These are phyloP conservation scores for Notothenia coriiceps DNA, from an alignment of 2,113 vertebrate species.

Conservation along the genomic window DNA sequence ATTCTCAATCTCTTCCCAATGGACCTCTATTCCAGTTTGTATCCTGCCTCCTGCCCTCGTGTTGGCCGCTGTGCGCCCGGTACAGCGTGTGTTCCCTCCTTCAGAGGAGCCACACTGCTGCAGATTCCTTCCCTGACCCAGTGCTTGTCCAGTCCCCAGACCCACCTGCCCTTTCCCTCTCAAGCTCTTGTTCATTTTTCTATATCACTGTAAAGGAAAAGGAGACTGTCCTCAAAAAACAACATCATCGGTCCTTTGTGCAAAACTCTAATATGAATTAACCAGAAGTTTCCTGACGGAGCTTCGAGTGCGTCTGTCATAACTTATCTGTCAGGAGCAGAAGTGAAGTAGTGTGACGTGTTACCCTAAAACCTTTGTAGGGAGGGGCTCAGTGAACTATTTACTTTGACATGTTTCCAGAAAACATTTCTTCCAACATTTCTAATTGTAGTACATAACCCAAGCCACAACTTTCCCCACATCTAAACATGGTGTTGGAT, in stretches of 20 bases:
- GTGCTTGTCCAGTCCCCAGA: neutral
- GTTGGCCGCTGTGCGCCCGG: neutral
- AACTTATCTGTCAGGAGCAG: neutral
- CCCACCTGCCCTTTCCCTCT: neutral
- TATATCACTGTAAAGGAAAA: constrained; percentile 3
- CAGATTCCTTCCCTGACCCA: constrained; percentile 10
- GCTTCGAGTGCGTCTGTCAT: neutral
- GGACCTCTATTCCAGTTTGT: constrained; percentile 33
- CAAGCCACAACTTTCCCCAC: neutral
- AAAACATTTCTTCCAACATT: neutral
- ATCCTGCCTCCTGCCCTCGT: constrained; percentile 11
- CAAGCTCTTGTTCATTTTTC: neutral
- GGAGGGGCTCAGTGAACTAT: neutral
- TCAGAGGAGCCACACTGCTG: constrained; percentile 4
- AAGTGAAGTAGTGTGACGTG: neutral
- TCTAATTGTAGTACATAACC: neutral
- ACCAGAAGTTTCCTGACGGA: neutral
- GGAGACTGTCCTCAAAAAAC: neutral
- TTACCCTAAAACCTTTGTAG: neutral
- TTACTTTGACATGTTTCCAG: constrained; percentile 11
- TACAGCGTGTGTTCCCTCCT: constrained; percentile 9
- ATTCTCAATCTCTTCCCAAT: constrained; percentile 68
- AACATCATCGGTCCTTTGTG: neutral
- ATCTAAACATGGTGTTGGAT: neutral
- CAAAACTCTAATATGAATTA: neutral